phyloP scores from a whole-genome alignment of 1,140 invertebrate genomes.

The Caenorhabditis brenneri region DNA sequence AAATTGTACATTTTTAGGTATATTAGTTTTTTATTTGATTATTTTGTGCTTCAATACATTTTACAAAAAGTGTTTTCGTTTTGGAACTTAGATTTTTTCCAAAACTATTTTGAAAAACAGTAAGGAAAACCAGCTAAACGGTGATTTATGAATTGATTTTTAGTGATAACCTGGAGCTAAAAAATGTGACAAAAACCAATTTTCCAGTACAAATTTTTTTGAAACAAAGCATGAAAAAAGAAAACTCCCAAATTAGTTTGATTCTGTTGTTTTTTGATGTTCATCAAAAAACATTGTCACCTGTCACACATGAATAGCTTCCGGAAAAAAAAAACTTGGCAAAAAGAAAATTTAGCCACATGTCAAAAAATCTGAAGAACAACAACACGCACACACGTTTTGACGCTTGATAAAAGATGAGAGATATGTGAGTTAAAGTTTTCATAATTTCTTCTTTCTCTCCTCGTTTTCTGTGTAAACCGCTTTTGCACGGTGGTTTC shows the following conservation, averaged over 20 bases:
- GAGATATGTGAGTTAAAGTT: slow-evolving; percentile 35
- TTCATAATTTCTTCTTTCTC: background rate
- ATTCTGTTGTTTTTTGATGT: background rate
- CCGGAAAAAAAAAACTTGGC: background rate
- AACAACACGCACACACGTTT: background rate
- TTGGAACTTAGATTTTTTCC: no score
- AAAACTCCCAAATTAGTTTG: background rate
- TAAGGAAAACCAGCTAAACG: no score
- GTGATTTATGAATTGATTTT: no score
- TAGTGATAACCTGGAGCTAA: no score
- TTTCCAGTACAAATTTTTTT: no score
- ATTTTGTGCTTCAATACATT: no score
- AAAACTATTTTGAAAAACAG: no score
- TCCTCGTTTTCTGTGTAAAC: background rate
- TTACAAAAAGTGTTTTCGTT: no score
- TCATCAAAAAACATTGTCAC: background rate
- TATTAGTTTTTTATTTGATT: background rate
- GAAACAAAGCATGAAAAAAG: background rate
- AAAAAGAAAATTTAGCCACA: background rate
- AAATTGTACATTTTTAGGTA: background rate
- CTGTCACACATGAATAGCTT: background rate
- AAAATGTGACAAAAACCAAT: no score
- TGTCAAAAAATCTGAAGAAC: slow-evolving; percentile 26
- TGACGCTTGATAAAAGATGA: slow-evolving; percentile 39
- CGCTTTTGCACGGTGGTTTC: slow-evolving; percentile 16